Evolutionary conservation across 2,888 invertebrate species (phyloP), one percentile per base, ranked within the genome.

Genomic region (Agonopterix subpropinquella): DNA sequence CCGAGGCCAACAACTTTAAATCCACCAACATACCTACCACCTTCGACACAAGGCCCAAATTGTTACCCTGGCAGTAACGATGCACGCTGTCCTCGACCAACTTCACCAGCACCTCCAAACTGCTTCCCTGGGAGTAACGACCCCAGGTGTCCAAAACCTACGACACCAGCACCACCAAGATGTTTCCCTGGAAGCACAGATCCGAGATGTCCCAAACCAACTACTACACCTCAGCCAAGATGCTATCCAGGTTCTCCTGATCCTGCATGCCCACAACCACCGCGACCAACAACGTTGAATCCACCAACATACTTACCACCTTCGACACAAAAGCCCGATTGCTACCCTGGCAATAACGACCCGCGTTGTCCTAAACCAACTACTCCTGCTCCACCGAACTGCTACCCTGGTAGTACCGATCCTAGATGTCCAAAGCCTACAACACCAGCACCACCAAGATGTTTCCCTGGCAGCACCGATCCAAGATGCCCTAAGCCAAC

Each of bases 41-140:
- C 65, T 3, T 53, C 61, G 5, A 52, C 57, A 58, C n/a, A 51
- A 56, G 44, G 66, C 18, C 49, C 56, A 9, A 56, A 49, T 35
- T 44, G 44, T 11, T 44, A 11, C 36, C 44, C 44, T 11, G 71
- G 69, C 2, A 62, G 71, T 13, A 53, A 51, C 13, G 54, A 58
- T 42, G 53, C 62, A 9, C 49, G 58, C 7, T 62, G 59, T 11
- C 39, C 57, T 43, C 41, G 78, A 70, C 64, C 77, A 53, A 51
- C 67, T 54, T 59, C 80, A 36, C 73, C 73, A 0, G 61, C 56
- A 37, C 56, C 68, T 8, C 64, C 64, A 1, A 54, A 56, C 0
- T 67, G 68, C 18, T 68, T 50, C 50, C 67, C 70, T 1, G 71
- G 72, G 1, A 65, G 61, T 2, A 57, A 58, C 55, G 80, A 61